These are phyloP conservation scores for Ctenomys sociabilis DNA, from an alignment of 2,113 vertebrate genomes.

Conservation along the genomic window DNA sequence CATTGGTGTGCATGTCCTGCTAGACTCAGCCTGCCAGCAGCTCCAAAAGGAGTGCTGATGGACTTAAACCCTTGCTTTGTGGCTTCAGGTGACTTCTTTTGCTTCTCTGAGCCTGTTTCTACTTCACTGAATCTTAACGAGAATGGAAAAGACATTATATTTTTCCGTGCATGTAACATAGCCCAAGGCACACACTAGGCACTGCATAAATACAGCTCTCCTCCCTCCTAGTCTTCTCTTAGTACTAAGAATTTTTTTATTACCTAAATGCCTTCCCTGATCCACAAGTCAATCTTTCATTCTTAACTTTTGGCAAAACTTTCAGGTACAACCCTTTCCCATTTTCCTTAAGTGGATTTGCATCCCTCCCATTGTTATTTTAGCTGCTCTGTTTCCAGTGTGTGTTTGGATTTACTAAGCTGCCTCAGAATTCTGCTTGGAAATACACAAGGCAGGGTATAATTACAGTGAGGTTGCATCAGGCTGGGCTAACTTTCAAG, in stretches of 20 bases:
- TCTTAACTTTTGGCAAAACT: slow-evolving; percentile 32
- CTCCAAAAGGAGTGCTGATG: background rate
- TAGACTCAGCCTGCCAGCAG: background rate
- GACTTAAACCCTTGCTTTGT: background rate
- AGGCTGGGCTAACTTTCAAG: background rate
- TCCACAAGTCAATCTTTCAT: background rate
- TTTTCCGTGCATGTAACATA: background rate
- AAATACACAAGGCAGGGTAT: background rate
- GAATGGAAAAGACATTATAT: background rate
- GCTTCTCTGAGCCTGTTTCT: slow-evolving; percentile 4
- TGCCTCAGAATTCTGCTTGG: background rate
- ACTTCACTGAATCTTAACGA: background rate
- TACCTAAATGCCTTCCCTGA: background rate
- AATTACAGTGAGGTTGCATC: background rate
- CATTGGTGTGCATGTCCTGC: background rate
- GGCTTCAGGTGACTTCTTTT: background rate
- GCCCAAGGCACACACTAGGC: background rate
- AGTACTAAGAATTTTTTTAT: background rate
- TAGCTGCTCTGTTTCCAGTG: background rate
- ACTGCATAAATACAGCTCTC: background rate
- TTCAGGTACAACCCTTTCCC: background rate
- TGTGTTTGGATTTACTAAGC: background rate
- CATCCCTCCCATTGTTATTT: background rate
- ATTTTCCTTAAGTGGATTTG: slow-evolving; percentile 24
- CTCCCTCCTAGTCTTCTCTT: slow-evolving; percentile 6